Evolutionary conservation across 1,140 invertebrate genomes (phyloP), one percentile per base, ranked within the genome.

Genomic region (Drosophila ohnishii): DNA sequence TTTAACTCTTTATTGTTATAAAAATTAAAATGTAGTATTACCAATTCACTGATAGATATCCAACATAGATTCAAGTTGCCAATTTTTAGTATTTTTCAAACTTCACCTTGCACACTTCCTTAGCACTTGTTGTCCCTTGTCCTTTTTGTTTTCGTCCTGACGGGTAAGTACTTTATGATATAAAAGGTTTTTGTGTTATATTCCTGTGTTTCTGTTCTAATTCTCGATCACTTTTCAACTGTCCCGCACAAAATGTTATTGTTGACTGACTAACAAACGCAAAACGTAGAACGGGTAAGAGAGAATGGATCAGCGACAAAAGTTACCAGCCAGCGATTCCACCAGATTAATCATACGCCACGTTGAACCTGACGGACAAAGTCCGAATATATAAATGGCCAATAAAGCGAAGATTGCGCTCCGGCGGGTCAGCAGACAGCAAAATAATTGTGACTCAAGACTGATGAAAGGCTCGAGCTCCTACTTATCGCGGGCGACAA

Each of bases 371-470:
- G 8, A 30, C 22, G 42, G n/a, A 35, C 74, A 76, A 77, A 77
- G 73, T 76, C 75, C 74, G 37, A 11, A 22, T 42, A 14, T 59
- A 72, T 48, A 71, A 65, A 51, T 51, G 64, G 62, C 19, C n/a
- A 35, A 51, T 65, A 66, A 66, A 50, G 22, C 11, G 35, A 53
- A 82, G 69, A 72, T 72, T 71, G 75, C 47, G 51, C 34, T 11
- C 13, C 13, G 35, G 5, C 51, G 58, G 74, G 48, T 62, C 79
- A 86, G 63, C 75, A 86, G 79, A 86, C 82, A 78, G 48, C 32
- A 48, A 64, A 78, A 50, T 58, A 76, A 78, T 59, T 76, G 69
- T 86, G 82, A 86, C 75, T 86, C 73, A 86, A 87, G 44, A 73
- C 64, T 48, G 30, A 39, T 65, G 39, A 42, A 59, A 48, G 28